phyloP scores from a whole-genome alignment of 2,888 invertebrate genomes.

The Lasius platythorax region DNA sequence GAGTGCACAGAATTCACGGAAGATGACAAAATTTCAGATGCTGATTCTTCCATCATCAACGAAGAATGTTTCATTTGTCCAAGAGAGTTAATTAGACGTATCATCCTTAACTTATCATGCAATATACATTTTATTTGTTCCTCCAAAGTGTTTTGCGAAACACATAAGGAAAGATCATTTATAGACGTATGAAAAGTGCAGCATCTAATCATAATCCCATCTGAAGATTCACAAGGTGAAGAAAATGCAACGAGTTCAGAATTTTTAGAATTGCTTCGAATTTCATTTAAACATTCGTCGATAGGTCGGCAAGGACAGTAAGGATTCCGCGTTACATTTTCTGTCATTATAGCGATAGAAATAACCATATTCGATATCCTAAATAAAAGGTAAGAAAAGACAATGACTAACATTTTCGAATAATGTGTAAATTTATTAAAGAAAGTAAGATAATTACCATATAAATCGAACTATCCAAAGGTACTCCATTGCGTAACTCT shows the following conservation, averaged over 20 bases:
- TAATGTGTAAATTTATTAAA: not conserved
- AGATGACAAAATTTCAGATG: not conserved
- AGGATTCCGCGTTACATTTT: not conserved
- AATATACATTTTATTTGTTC: not conserved
- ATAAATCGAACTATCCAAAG: not conserved
- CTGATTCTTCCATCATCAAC: not conserved
- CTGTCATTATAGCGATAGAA: not conserved
- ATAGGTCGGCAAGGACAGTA: constrained; percentile 19
- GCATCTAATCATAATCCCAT: constrained; percentile 35
- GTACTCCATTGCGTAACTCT: not conserved
- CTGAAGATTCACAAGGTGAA: constrained; percentile 5
- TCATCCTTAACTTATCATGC: not conserved
- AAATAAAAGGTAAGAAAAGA: not conserved
- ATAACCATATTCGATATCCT: not conserved
- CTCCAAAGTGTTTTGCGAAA: not conserved
- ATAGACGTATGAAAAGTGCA: not conserved
- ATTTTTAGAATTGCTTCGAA: not conserved
- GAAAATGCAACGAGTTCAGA: not conserved
- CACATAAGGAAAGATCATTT: not conserved
- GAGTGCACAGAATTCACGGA: not conserved
- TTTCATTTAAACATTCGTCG: not conserved
- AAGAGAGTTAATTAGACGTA: not conserved
- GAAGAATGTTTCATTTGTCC: not conserved
- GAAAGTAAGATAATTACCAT: not conserved
- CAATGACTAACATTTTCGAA: not conserved